Percentiles rank a stretch among this genome's conserved stretches.
phyloP scores from a whole-genome alignment of 2,888 invertebrate genomes.

The Rhagium mordax region DNA sequence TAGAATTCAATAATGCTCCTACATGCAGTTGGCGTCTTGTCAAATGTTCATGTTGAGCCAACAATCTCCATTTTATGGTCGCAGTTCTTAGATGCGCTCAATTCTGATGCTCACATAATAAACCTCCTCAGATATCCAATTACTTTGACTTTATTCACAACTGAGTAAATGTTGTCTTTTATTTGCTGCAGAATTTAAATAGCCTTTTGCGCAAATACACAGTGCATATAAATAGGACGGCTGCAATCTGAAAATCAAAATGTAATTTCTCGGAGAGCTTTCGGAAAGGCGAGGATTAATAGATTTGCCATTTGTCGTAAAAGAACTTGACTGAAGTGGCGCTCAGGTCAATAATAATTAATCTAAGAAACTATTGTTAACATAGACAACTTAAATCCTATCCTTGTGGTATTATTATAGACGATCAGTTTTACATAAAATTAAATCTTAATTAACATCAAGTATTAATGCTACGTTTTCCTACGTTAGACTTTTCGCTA shows the following conservation, averaged over 20 bases:
- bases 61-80: constrained; percentile 32
- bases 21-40: constrained; percentile 52
- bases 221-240: neutral
- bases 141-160: constrained; percentile 30
- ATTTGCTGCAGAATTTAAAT: constrained; percentile 17
- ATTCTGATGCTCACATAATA: constrained; percentile 38
- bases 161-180: constrained; percentile 15
- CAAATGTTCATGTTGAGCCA: constrained; percentile 47
- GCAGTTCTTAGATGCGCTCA: constrained; percentile 14
- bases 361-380: too few relatives aligned
- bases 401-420: too few relatives aligned
- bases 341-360: too few relatives aligned
- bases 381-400: too few relatives aligned
- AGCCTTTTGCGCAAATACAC: constrained; percentile 5
- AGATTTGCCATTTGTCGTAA: neutral
- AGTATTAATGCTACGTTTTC: too few relatives aligned
- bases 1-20: constrained; percentile 50
- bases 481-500: too few relatives aligned
- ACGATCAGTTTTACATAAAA: too few relatives aligned
- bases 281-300: neutral
- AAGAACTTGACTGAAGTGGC: too few relatives aligned
- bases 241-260: neutral
- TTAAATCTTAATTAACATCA: too few relatives aligned
- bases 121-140: constrained; percentile 46
- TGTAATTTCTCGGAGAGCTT: neutral